Evolutionary conservation across 2,797 vertebrate species (phyloP).

Genomic region (Spondyliosoma cantharus): DNA sequence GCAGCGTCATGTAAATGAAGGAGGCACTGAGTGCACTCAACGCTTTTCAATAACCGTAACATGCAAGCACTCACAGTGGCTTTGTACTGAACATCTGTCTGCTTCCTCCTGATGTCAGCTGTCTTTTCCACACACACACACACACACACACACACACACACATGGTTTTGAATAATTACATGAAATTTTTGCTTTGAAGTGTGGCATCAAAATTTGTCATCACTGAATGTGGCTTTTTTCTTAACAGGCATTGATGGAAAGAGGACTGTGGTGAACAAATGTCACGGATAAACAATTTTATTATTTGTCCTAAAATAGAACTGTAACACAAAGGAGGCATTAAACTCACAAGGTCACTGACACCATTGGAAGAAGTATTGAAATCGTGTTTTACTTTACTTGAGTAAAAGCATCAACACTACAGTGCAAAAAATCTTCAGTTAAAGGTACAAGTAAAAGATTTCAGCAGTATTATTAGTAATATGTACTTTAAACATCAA

Average conservation of each 20-base stretch:
- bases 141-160: too few species aligned
- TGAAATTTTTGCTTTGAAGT: slow-evolving; percentile 44
- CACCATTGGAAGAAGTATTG: neutral
- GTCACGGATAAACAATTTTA: neutral
- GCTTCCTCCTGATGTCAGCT: slow-evolving; percentile 32
- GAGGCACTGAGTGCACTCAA: slow-evolving; percentile 40
- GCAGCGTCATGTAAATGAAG: slow-evolving; percentile 35
- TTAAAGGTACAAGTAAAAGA: too few species aligned
- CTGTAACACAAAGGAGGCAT: too few species aligned
- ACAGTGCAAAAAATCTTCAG: neutral
- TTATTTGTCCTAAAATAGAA: too few species aligned
- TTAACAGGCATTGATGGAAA: neutral
- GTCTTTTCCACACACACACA: slow-evolving; percentile 27
- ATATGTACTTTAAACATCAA: too few species aligned
- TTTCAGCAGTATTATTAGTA: too few species aligned
- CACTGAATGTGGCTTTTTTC: slow-evolving; percentile 4
- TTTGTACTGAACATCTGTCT: slow-evolving; percentile 36
- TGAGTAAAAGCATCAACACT: neutral
- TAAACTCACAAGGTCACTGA: too few species aligned
- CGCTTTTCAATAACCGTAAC: slow-evolving; percentile 47
- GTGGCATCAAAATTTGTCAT: slow-evolving; percentile 14
- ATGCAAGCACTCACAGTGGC: neutral
- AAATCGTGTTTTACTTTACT: neutral
- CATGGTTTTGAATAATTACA: slow-evolving; percentile 30
- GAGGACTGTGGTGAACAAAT: neutral